These are phyloP conservation scores for Melanchra persicariae DNA, from an alignment of 2,888 invertebrate species.

Conservation along the genomic window DNA sequence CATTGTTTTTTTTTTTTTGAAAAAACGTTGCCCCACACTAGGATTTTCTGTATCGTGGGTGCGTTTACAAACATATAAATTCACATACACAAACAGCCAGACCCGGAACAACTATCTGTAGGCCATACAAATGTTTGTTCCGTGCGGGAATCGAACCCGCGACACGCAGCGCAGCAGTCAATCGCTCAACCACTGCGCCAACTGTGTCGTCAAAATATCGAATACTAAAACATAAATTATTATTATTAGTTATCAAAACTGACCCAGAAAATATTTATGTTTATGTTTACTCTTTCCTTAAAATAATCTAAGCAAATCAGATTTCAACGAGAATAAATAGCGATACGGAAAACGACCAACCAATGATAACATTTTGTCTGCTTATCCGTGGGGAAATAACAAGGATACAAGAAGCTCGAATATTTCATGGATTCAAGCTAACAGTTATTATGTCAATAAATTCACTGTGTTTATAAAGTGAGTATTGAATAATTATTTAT, in stretches of 20 bases:
- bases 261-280: not conserved
- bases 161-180: no score
- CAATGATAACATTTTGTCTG: conserved; percentile 29
- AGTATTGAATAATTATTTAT: conserved; percentile 18
- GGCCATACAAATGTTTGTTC: no score
- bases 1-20: no score
- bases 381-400: conserved; percentile 39
- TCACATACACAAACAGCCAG: no score
- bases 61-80: no score
- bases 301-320: not conserved
- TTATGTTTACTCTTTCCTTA: no score
- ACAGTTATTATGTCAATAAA: conserved; percentile 7
- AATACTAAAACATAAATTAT: not conserved
- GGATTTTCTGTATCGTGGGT: no score
- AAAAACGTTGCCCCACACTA: no score
- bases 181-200: no score
- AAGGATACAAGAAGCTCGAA: conserved; percentile 12
- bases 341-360: not conserved
- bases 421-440: conserved; percentile 6
- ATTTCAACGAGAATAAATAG: conserved; percentile 8
- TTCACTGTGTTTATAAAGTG: conserved; percentile 7
- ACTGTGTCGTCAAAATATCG: no score
- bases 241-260: not conserved
- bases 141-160: no score
- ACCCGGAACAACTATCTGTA: no score